A percentile compares a stretch with the other conserved stretches of the same genome.
Conservation (phyloP, 2,113 vertebrate species). For the Noctilio leporinus region DNA sequence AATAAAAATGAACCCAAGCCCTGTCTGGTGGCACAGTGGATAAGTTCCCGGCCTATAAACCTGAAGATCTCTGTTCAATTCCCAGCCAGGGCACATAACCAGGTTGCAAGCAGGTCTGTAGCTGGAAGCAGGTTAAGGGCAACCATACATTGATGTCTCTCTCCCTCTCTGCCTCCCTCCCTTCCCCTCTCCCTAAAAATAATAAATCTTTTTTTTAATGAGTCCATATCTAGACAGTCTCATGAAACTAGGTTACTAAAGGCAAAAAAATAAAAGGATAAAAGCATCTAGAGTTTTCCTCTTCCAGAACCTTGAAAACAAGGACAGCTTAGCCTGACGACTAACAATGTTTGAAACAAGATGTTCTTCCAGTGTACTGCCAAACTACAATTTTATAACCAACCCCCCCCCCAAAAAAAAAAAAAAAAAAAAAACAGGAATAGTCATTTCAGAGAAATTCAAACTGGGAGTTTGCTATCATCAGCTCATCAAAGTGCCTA, state of each 20-base stretch:
- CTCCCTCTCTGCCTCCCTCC: no score
- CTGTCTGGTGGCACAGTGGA: no score
- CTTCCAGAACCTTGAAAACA: neutral
- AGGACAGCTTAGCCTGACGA: neutral
- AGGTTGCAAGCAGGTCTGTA: no score
- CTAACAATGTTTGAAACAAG: neutral
- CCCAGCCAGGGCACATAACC: no score
- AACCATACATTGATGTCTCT: no score
- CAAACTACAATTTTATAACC: neutral
- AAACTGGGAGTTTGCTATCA: neutral
- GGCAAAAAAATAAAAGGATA: neutral
- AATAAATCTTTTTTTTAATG: no score
- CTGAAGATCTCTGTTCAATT: no score
- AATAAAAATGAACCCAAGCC: neutral
- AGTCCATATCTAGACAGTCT: neutral
- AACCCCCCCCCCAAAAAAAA: no score
- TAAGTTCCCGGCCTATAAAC: no score
- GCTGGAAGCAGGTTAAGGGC: no score
- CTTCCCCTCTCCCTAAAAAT: no score
- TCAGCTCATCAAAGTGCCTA: neutral
- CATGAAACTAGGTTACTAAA: neutral
- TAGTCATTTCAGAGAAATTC: neutral
- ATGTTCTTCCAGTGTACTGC: neutral
- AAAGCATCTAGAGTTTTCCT: neutral
- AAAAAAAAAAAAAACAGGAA: neutral